phyloP scores from a whole-genome alignment of 2,113 vertebrate species.

The Siniperca knerii region DNA sequence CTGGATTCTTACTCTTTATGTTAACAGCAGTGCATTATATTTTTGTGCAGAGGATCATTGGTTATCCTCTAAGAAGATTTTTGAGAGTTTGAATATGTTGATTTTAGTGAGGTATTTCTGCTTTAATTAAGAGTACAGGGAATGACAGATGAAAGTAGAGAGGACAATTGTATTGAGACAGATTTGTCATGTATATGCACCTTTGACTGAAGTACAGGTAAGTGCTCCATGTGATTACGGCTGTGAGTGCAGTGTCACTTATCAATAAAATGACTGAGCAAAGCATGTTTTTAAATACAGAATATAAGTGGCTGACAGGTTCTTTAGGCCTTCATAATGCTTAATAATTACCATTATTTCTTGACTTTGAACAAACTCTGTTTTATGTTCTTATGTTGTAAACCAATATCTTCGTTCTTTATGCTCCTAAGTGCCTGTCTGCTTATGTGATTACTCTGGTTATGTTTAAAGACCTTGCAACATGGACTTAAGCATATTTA shows the following conservation, averaged over 20 bases:
- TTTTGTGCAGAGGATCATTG: not conserved
- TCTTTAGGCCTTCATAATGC: not conserved
- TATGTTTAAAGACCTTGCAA: conserved; percentile 49
- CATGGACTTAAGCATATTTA: conserved; percentile 55
- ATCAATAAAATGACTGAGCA: not conserved
- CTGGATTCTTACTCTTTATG: conserved; percentile 7
- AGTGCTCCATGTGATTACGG: not conserved
- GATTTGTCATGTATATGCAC: not conserved
- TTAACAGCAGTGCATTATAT: not conserved
- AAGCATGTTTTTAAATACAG: not conserved
- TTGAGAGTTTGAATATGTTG: not conserved
- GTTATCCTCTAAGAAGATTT: not conserved
- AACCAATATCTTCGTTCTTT: not conserved
- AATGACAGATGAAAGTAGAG: not conserved
- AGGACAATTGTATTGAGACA: not conserved
- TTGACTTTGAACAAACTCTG: not conserved
- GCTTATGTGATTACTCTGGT: conserved; percentile 61
- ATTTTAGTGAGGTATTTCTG: not conserved
- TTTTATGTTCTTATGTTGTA: not conserved
- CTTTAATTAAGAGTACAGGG: not conserved
- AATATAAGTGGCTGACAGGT: not conserved
- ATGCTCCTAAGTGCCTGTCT: not conserved
- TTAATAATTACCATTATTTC: not conserved
- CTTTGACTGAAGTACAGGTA: not conserved
- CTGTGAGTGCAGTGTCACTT: not conserved